phyloP scores from a whole-genome alignment of 1,140 invertebrate genomes.

The Pseudoatta argentina region DNA sequence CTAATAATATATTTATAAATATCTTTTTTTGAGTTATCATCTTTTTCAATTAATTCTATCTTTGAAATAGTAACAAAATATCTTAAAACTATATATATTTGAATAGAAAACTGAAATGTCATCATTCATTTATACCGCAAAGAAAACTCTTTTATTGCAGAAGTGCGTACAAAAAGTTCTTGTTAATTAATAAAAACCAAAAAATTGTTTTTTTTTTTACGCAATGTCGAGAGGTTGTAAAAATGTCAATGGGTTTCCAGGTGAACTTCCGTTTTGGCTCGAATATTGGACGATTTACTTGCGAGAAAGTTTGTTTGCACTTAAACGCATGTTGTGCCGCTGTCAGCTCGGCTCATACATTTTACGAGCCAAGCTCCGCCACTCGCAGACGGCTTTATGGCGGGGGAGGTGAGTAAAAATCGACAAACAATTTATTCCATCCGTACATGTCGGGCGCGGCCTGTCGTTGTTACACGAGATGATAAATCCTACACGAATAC shows the following conservation, averaged over 20 bases:
- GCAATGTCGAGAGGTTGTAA: background rate
- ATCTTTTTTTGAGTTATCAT: background rate
- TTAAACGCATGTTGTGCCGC: slow-evolving; percentile 16
- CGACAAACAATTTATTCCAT: slow-evolving; percentile 83
- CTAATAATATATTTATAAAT: background rate
- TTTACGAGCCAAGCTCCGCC: slow-evolving; percentile 75
- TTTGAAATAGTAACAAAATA: background rate
- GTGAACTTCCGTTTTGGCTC: background rate
- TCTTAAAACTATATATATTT: background rate
- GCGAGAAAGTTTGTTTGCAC: slow-evolving; percentile 49
- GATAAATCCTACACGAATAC: slow-evolving; percentile 69
- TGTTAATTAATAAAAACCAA: background rate
- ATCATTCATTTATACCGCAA: background rate
- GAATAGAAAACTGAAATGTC: background rate
- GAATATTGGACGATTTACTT: slow-evolving; percentile 21
- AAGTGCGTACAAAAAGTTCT: background rate
- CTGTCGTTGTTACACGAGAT: slow-evolving; percentile 74
- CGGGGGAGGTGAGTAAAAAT: slow-evolving; percentile 82
- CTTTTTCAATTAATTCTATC: background rate
- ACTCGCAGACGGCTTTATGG: slow-evolving; percentile 74
- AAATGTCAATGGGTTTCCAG: background rate
- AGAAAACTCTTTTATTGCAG: background rate
- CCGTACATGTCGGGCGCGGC: slow-evolving; percentile 70
- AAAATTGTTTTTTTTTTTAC: background rate
- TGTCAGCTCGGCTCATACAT: slow-evolving; percentile 35